Percentiles rank a stretch among this genome's conserved stretches.
These are phyloP conservation scores for Trypoxylon attenuatum DNA, from an alignment of 2,888 invertebrate species.

Conservation along the genomic window DNA sequence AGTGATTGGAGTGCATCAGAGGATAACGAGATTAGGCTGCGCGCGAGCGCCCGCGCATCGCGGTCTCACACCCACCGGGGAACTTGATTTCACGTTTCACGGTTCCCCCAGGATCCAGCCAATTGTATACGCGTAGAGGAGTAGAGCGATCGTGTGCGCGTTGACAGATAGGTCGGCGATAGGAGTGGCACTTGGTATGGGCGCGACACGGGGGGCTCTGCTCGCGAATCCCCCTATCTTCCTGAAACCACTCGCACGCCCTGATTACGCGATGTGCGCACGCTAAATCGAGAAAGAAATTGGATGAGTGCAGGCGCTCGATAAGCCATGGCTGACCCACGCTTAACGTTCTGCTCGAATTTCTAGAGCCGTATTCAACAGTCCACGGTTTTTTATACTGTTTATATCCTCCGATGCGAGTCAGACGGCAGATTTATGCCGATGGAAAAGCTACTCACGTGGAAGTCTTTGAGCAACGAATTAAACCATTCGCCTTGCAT, in stretches of 20 bases:
- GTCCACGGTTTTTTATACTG: no score
- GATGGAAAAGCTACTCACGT: no score
- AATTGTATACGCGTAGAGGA: no score
- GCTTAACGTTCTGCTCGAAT: constrained; percentile 6
- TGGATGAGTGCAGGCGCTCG: constrained; percentile 27
- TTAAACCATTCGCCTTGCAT: no score
- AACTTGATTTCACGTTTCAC: constrained; percentile 34
- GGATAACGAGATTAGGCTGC: no score
- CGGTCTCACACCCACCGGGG: constrained; percentile 1
- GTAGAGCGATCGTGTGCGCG: constrained; percentile 10
- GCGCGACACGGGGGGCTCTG: constrained; percentile 4
- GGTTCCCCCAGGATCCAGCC: constrained; percentile 4
- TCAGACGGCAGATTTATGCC: no score
- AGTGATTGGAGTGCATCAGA: no score
- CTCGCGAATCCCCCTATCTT: constrained; percentile 33
- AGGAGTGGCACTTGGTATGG: constrained; percentile 11
- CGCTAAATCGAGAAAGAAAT: constrained; percentile 52
- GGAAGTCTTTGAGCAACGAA: no score
- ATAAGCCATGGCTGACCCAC: constrained; percentile 17
- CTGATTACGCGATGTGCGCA: constrained; percentile 24
- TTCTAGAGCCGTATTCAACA: constrained; percentile 7
- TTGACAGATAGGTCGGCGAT: constrained; percentile 26
- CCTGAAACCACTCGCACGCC: constrained; percentile 27
- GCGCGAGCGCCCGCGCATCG: no score
- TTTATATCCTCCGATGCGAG: no score